phyloP scores from a whole-genome alignment of 2,888 invertebrate species.

The Pandemis corylana region DNA sequence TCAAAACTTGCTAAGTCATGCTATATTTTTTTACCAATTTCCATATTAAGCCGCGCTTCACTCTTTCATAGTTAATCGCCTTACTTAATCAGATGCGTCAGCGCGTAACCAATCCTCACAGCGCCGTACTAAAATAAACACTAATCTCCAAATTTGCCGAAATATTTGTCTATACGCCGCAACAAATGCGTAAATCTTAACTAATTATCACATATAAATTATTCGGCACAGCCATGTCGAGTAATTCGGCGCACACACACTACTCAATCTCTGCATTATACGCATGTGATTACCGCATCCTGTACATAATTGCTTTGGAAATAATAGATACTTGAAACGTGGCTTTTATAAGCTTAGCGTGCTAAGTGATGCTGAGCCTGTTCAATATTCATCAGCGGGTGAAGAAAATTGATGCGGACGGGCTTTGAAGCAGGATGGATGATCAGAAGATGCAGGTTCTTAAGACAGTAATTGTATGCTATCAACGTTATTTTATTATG shows the following conservation, averaged over 20 bases:
- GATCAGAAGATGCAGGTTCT: neutral
- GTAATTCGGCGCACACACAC: conserved; percentile 60
- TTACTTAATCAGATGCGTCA: neutral
- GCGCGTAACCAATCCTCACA: neutral
- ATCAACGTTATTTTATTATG: neutral
- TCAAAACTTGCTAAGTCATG: neutral
- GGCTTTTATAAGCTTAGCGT: conserved; percentile 52
- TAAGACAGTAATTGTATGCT: neutral
- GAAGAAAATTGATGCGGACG: conserved; percentile 29
- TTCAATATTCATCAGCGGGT: conserved; percentile 67
- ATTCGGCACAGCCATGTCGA: conserved; percentile 56
- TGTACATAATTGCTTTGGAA: conserved; percentile 75
- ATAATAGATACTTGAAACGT: conserved; percentile 67
- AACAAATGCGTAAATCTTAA: conserved; percentile 45
- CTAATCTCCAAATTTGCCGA: conserved; percentile 6
- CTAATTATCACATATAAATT: conserved; percentile 68
- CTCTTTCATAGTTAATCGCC: neutral
- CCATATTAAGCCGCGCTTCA: neutral
- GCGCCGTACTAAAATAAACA: neutral
- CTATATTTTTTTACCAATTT: neutral
- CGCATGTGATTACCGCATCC: conserved; percentile 59
- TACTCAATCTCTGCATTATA: conserved; percentile 57
- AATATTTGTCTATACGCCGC: neutral
- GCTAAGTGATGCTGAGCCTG: conserved; percentile 55
- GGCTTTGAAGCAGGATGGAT: neutral